A percentile compares a stretch with the other conserved stretches of the same genome.
Conservation (phyloP, 23 tunicate species). For the Halocynthia aurantium region DNA sequence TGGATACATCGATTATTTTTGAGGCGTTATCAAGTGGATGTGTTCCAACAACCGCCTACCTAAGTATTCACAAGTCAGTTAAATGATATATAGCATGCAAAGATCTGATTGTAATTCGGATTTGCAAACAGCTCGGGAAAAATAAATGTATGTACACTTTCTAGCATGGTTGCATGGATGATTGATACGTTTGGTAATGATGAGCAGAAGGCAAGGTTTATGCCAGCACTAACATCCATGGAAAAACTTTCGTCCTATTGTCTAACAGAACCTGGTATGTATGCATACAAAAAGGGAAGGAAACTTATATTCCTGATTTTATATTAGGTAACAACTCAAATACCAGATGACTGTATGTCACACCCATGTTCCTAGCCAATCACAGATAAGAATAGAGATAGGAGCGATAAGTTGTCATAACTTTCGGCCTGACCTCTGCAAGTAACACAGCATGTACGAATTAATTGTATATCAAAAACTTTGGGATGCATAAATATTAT, state of each 20-base stretch:
- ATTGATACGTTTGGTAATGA: slow-evolving; percentile 73
- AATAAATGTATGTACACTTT: background rate
- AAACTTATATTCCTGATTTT: no score
- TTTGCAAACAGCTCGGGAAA: background rate
- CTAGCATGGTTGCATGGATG: slow-evolving; percentile 97
- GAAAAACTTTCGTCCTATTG: slow-evolving; percentile 89
- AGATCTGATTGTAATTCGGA: background rate
- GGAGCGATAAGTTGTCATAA: no score
- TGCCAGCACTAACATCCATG: slow-evolving; percentile 72
- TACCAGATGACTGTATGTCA: no score
- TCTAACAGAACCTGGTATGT: slow-evolving; percentile 87
- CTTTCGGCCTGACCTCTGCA: no score
- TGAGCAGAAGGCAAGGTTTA: slow-evolving; percentile 49
- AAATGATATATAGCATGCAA: background rate
- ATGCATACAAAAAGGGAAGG: background rate
- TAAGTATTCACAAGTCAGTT: slow-evolving; percentile 74
- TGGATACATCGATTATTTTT: slow-evolving; percentile 86
- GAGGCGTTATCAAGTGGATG: slow-evolving; percentile 95
- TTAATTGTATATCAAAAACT: no score
- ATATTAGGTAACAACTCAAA: no score
- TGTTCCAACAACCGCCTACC: slow-evolving; percentile 95
- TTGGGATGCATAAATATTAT: no score
- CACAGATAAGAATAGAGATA: no score
- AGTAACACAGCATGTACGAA: no score
- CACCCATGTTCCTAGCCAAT: no score